These are phyloP conservation scores for Psettodes erumei DNA, from an alignment of 2,113 vertebrate genomes.

Conservation along the genomic window DNA sequence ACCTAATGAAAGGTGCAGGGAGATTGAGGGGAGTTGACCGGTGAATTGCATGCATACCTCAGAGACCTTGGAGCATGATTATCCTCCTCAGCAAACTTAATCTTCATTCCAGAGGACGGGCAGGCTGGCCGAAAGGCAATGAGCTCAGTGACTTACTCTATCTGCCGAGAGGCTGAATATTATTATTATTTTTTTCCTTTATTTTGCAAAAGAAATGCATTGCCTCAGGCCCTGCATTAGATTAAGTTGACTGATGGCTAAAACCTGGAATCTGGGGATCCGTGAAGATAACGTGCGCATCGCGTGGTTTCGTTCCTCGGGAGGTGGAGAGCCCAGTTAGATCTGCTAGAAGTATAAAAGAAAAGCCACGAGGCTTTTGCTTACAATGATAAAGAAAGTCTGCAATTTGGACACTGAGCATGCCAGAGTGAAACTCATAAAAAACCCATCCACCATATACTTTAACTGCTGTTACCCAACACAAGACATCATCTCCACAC, in stretches of 20 bases:
- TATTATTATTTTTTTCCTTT: too few species aligned
- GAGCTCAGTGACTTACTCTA: constrained; percentile 69
- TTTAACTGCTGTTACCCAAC: neutral
- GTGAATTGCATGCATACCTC: constrained; percentile 65
- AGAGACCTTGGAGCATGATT: constrained; percentile 69
- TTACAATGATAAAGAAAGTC: constrained; percentile 11
- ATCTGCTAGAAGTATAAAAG: neutral
- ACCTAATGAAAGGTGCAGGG: constrained; percentile 49
- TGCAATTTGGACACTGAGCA: neutral
- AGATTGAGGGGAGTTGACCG: constrained; percentile 45
- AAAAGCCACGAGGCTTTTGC: constrained; percentile 4
- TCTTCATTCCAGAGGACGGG: constrained; percentile 73
- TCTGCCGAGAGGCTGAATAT: constrained; percentile 63
- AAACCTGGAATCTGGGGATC: constrained; percentile 44
- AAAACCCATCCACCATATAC: neutral
- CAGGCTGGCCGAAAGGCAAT: constrained; percentile 44
- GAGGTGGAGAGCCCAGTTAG: neutral
- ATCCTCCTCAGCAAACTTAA: constrained; percentile 74
- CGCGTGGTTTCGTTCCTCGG: neutral
- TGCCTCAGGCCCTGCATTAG: constrained; percentile 64
- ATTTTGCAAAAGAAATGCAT: constrained; percentile 56
- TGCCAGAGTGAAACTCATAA: neutral
- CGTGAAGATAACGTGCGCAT: constrained; percentile 28
- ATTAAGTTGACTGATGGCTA: constrained; percentile 69
- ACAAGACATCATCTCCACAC: neutral